These are phyloP conservation scores for Leptatherina wallacei DNA, from an alignment of 2,797 vertebrate genomes.

Conservation along the genomic window DNA sequence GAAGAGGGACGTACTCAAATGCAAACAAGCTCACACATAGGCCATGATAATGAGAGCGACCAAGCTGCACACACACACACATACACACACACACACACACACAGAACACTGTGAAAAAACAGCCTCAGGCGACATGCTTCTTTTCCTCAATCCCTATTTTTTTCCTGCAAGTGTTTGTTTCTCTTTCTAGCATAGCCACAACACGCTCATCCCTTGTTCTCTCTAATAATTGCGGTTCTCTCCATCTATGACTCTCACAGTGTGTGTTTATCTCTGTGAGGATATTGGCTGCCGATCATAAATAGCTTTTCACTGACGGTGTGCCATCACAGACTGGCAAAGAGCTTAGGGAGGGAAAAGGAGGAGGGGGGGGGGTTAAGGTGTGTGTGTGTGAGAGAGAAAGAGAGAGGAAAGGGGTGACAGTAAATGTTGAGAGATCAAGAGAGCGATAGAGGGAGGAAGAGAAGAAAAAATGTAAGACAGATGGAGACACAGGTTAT, in stretches of 20 bases:
- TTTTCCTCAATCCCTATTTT: constrained; percentile 38
- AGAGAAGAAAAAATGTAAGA: constrained; percentile 21
- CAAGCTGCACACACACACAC: constrained; percentile 4
- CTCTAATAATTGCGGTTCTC: constrained; percentile 50
- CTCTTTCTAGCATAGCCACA: constrained; percentile 27
- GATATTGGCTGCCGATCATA: constrained; percentile 75
- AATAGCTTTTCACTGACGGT: constrained; percentile 72
- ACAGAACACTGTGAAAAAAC: constrained; percentile 35
- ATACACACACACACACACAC: neutral
- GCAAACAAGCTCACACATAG: constrained; percentile 15
- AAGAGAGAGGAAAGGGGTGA: neutral
- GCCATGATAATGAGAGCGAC: constrained; percentile 6
- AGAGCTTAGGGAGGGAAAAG: constrained; percentile 12
- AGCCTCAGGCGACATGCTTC: constrained; percentile 40
- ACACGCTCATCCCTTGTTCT: constrained; percentile 38
- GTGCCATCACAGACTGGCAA: constrained; percentile 38
- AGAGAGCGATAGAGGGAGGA: constrained; percentile 28
- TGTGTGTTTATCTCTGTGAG: constrained; percentile 65
- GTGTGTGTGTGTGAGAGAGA: neutral
- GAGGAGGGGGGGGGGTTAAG: neutral
- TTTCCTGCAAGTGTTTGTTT: constrained; percentile 26
- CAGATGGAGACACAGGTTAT: constrained; percentile 47
- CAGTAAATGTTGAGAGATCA: constrained; percentile 29
- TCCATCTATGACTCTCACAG: constrained; percentile 29
- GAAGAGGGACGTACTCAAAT: constrained; percentile 26